Base-by-base conservation (phyloP, 1,140 invertebrate genomes). In the Globodera ellingtonae region DNA sequence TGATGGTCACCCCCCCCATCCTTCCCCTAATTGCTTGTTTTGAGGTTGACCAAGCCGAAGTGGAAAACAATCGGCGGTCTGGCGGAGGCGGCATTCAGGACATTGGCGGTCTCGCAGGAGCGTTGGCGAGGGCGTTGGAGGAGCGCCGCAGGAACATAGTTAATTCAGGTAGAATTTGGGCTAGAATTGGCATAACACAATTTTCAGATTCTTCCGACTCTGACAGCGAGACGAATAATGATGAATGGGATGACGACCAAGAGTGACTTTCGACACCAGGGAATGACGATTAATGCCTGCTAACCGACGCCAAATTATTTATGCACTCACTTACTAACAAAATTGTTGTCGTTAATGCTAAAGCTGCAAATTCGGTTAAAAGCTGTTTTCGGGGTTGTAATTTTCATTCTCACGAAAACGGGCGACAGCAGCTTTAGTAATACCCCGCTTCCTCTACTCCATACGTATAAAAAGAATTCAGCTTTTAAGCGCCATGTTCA, bases 91-190 rank as follows among this genome's bases (percentile, higher is more conserved):
- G 52, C 21, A 13, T 83, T 18, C 59, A 73, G 67, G 84, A 84
- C 35, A 66, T 85, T 35, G 83, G 83, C 15, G 83, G 83, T n/a
- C 84, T 84, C 46, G 83, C 83, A n/a, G 83, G 83, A 21, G 83
- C 83, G 6, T 83, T 84, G 47, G 83, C 83, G 3, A 72, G 84
- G 46, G 83, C 83, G 47, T 69, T 84, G 46, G 84, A 84, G 59
- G 83, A 84, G 59, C 65, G 83, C 13, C 82, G 83, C 56, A 84
- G 82, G 47, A 84, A 84, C 50, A 78, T 84, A 52, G 46, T 52
- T 13, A 72, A 83, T 59, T 81, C 83, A 62, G 83, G 85, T 24
- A 81, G 83, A 83, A 80, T 35, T 52, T 47, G 52, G 21, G 24
- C 62, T 81, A 62, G 8, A 15, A 24, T 52, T 13, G 10, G 15